These are phyloP conservation scores for Drosophila merina DNA, from an alignment of 2,888 invertebrate species.

Conservation along the genomic window DNA sequence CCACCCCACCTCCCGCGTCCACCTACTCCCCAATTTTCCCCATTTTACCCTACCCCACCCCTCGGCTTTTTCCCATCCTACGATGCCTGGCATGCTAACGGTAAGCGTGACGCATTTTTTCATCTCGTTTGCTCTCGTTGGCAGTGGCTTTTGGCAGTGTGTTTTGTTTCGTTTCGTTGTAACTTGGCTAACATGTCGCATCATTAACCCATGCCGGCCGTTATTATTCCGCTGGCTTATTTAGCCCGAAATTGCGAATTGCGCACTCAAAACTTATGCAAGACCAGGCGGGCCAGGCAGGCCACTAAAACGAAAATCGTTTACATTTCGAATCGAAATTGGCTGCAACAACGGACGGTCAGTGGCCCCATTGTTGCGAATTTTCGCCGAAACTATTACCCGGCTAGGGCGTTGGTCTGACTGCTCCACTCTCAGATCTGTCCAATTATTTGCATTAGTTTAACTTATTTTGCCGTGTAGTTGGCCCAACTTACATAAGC, in stretches of 20 bases:
- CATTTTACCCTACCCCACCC: neutral
- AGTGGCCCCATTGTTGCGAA: conserved; percentile 56
- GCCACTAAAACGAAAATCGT: conserved; percentile 46
- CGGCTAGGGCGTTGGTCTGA: conserved; percentile 63
- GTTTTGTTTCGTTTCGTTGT: conserved; percentile 4
- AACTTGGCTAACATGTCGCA: conserved; percentile 66
- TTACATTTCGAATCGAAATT: conserved; percentile 68
- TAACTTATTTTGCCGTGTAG: conserved; percentile 16
- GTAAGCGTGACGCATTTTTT: conserved; percentile 75
- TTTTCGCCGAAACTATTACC: conserved; percentile 28
- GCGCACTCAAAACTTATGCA: conserved; percentile 60
- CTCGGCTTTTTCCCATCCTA: neutral
- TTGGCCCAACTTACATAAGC: conserved; percentile 63
- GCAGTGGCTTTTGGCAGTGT: neutral
- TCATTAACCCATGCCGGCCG: conserved; percentile 66
- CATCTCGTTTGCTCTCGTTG: conserved; percentile 21
- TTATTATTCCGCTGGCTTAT: conserved; percentile 64
- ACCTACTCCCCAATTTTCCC: conserved; percentile 7
- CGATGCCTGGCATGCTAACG: conserved; percentile 55
- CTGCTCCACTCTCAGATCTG: conserved; percentile 58
- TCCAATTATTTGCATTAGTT: conserved; percentile 70
- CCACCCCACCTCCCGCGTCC: conserved; percentile 5
- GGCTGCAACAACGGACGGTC: conserved; percentile 39
- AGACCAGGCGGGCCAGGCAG: too few species aligned
- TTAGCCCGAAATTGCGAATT: conserved; percentile 55